Percentiles rank a stretch among this genome's conserved stretches.
Conservation (phyloP, 2,797 vertebrate species). For the Sternarchorhynchus goeldii region DNA sequence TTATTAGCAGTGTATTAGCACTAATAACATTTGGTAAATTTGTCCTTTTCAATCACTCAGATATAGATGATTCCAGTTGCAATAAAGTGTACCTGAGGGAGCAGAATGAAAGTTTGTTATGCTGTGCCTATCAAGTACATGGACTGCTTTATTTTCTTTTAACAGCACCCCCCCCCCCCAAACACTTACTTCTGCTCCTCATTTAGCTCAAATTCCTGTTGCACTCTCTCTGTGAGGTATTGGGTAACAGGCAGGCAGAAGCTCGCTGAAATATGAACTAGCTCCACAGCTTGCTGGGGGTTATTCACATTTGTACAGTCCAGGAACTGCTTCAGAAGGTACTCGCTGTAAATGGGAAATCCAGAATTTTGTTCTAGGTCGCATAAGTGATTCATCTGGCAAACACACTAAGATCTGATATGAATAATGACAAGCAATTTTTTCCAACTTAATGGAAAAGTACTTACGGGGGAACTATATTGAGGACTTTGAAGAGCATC, state of each 20-base stretch:
- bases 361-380: background rate
- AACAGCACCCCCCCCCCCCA: background rate
- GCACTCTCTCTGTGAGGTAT: conserved; percentile 65
- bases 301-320: conserved; percentile 63
- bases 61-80: conserved; percentile 44
- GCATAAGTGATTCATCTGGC: background rate
- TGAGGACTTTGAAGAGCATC: conserved; percentile 78
- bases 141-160: background rate
- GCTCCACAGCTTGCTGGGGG: conserved; percentile 75
- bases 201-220: conserved; percentile 78
- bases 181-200: conserved; percentile 83
- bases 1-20: too few relatives aligned
- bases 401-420: background rate
- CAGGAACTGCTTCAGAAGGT: conserved; percentile 79
- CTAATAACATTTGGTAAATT: conserved; percentile 8
- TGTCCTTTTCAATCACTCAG: conserved; percentile 20
- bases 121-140: background rate
- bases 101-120: conserved; percentile 1
- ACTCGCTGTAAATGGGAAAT: conserved; percentile 65
- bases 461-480: conserved; percentile 85
- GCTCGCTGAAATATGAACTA: conserved; percentile 80
- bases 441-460: too few relatives aligned
- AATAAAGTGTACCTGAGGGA: conserved; percentile 67
- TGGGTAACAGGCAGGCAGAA: conserved; percentile 78
- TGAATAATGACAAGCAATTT: too few relatives aligned